Evolutionary conservation across 2,113 vertebrate species (phyloP), one percentile per base, ranked within the genome.

Genomic region (Chascanopsetta lugubris): DNA sequence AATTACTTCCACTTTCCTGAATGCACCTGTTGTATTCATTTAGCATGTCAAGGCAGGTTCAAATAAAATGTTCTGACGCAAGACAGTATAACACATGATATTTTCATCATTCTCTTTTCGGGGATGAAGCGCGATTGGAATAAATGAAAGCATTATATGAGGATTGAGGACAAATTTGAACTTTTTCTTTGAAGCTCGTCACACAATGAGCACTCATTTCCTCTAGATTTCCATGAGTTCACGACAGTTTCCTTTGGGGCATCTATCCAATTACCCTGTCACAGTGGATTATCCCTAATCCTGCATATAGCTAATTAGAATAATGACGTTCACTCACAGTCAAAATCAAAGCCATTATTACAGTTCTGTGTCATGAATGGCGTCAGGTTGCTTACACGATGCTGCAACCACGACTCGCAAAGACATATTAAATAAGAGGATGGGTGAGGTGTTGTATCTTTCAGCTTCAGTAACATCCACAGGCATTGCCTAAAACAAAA

Each of bases 201-300:
- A 83, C 61, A 90, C 85, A 90, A 85, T 81, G 85, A 83, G 63
- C 72, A 64, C 75, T 88, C 81, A 91, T 92, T 91, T 89, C 82
- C 76, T 77, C 67, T 69, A 83, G 80, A 88, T 90, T 89, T 87
- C 74, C 72, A 69, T 34, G 53, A 86, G 86, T 88, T 88, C 77
- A 81, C 64, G 69, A 84, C 49, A 51, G 70, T 85, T 88, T 90
- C 82, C 84, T 90, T 84, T 71, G 86, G 85, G 88, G 87, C 77
- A 83, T 83, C 77, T 84, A 88, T 90, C 90, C 88, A 92, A 91
- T 92, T 92, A 92, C 67, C 60, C 75, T 49, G 67, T 84, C 79
- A 87, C 73, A 79, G 81, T 66, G 85, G 87, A 90, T 93, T 91
- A 91, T 75, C 81, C 69, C 82, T 90, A 92, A 91, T 89, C 89